phyloP scores from a whole-genome alignment of 2,797 vertebrate genomes.

The Anableps anableps region DNA sequence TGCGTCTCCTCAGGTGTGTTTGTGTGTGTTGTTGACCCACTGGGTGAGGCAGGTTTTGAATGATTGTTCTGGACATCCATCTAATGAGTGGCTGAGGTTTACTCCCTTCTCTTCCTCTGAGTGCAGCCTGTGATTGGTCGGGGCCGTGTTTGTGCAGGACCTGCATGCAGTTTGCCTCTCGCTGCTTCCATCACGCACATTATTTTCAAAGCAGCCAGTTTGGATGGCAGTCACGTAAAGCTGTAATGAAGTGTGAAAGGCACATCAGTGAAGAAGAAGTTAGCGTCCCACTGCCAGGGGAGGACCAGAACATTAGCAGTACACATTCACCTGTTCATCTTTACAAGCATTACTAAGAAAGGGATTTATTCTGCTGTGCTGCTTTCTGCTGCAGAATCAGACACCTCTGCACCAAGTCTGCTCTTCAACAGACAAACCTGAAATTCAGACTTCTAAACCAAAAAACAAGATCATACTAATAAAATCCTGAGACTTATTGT shows the following conservation, averaged over 20 bases:
- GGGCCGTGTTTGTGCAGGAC: not conserved
- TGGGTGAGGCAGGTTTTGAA: conserved; percentile 47
- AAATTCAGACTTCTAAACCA: not conserved
- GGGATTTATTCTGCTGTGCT: not conserved
- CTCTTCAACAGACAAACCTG: not conserved
- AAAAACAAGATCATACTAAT: not conserved
- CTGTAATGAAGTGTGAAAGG: conserved; percentile 32
- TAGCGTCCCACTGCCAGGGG: not conserved
- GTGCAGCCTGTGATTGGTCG: conserved; percentile 40
- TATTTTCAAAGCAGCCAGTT: conserved; percentile 8
- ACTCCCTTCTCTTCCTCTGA: conserved; percentile 29
- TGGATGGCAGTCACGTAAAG: conserved; percentile 11
- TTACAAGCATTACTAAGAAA: conserved; percentile 8
- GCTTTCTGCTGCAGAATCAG: not conserved
- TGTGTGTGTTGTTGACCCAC: not conserved
- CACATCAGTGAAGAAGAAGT: conserved; percentile 2
- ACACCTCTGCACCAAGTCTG: not conserved
- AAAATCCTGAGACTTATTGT: not conserved
- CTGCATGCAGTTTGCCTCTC: not conserved
- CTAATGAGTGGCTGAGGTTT: conserved; percentile 51
- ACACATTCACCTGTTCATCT: conserved; percentile 10
- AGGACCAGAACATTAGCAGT: not conserved
- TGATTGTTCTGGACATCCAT: conserved; percentile 61
- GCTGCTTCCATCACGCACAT: not conserved
- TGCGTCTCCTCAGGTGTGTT: not conserved